phyloP scores from a whole-genome alignment of 1,140 invertebrate species.

The Drosophila albomicans region DNA sequence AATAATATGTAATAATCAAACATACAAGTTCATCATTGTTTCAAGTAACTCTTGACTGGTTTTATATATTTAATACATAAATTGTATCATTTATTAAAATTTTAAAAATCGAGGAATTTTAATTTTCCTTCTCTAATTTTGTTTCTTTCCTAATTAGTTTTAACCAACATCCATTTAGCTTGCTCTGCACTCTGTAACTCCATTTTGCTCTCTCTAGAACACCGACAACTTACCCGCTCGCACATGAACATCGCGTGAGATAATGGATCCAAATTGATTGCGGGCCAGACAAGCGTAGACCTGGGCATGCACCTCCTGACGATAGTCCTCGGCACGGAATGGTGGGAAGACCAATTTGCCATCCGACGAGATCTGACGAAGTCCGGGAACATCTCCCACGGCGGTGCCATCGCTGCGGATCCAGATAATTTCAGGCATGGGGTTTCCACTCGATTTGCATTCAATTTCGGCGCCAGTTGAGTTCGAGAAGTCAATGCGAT shows the following conservation, averaged over 20 bases:
- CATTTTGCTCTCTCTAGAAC: conserved; percentile 48
- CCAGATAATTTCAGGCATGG: conserved; percentile 96
- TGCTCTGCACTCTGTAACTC: conserved; percentile 44
- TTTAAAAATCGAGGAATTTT: neutral
- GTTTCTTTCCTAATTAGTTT: neutral
- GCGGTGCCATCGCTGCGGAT: conserved; percentile 94
- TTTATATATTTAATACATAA: too few species aligned
- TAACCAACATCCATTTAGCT: conserved; percentile 11
- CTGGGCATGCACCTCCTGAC: conserved; percentile 96
- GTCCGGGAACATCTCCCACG: conserved; percentile 94
- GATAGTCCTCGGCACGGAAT: conserved; percentile 96
- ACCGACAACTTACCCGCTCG: conserved; percentile 92
- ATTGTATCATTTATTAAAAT: neutral
- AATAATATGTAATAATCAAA: too few species aligned
- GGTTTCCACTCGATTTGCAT: conserved; percentile 95
- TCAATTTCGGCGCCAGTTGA: conserved; percentile 96
- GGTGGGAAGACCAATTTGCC: conserved; percentile 97
- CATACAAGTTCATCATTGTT: too few species aligned
- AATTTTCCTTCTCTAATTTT: neutral
- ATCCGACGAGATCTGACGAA: conserved; percentile 94
- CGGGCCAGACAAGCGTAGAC: conserved; percentile 96
- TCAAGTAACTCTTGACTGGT: too few species aligned
- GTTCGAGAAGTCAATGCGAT: conserved; percentile 96
- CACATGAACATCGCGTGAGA: conserved; percentile 96
- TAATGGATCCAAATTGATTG: conserved; percentile 95